Evolutionary conservation across 2,113 vertebrate species (phyloP), one percentile per base, ranked within the genome.

Genomic region (Microtus ochrogaster): DNA sequence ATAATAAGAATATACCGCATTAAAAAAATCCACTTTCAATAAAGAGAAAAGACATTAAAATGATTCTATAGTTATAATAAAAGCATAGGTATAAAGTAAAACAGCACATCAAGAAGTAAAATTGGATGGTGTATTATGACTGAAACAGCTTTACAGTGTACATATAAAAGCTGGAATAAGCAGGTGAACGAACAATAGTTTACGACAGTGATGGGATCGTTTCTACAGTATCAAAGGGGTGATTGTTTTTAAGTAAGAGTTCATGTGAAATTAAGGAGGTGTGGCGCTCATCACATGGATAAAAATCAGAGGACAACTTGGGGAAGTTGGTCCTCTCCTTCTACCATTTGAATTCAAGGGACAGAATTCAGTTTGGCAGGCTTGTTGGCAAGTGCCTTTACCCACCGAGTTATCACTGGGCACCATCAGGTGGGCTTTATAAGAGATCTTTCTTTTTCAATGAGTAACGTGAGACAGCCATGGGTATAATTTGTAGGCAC

Each of bases 41-140:
- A 39, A 39, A 78, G 47, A 82, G 41, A 77, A 9, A 39, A 82
- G 79, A 33, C 49, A 94, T 88, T 77, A 49, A 95, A 81, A 83
- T 41, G 6, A 77, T 90, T 87, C 73, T 61, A 26, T 19, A 33
- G 22, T 33, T 44, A 65, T 17, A 84, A 33, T 28, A 70, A 47
- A 96, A 79, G 36, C 7, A 94, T 22, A 74, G 8, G 44, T 70
- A 36, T 73, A 82, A 91, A 49, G 41, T 58, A 86, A 90, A 72
- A 88, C 16, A 74, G 19, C 44, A 94, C 21, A 55, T 87, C 86
- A n/a, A 44, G 81, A 96, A 95, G 41, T 81, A 91, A 95, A 96
- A 85, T 3, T 78, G 33, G 63, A 84, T 52, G 77, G 33, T 90
- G 39, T 5, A 30, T 22, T 61, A 28, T 89, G 66, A 73, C 86